Percentiles rank a stretch among this genome's conserved stretches.
Evolutionary conservation across 1,140 invertebrate species (phyloP).

Genomic region (Thaumatotibia leucotreta): DNA sequence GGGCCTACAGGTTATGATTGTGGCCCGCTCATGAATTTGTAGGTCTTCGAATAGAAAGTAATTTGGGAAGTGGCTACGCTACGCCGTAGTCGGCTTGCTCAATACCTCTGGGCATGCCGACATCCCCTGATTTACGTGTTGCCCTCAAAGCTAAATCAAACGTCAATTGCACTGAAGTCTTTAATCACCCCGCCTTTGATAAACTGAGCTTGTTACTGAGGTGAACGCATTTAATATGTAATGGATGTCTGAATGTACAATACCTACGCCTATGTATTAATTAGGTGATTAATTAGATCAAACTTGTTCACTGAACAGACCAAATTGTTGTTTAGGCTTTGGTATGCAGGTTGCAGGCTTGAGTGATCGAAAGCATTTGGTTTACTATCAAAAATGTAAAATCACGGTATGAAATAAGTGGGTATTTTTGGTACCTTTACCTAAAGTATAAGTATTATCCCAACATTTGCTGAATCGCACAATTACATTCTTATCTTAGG

Average conservation of each 20-base stretch:
- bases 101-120: neutral
- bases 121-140: constrained; percentile 18
- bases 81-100: neutral
- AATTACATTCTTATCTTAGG: too few species aligned
- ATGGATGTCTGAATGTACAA: neutral
- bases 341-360: neutral
- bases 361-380: too few species aligned
- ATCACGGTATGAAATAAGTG: too few species aligned
- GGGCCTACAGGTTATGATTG: constrained; percentile 34
- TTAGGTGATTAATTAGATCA: constrained; percentile 8
- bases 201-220: constrained; percentile 37
- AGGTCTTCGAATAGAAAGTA: constrained; percentile 26
- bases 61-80: constrained; percentile 20
- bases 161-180: constrained; percentile 45
- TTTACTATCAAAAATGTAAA: too few species aligned
- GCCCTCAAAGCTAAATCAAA: constrained; percentile 51
- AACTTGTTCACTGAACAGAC: neutral
- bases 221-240: constrained; percentile 20
- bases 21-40: constrained; percentile 18
- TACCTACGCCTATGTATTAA: constrained; percentile 1
- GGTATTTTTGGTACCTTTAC: too few species aligned
- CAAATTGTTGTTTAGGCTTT: neutral
- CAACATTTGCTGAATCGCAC: too few species aligned
- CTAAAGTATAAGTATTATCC: too few species aligned
- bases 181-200: constrained; percentile 52